These are phyloP conservation scores for Armadillidium nasatum DNA, from an alignment of 1,140 invertebrate species.

Conservation along the genomic window DNA sequence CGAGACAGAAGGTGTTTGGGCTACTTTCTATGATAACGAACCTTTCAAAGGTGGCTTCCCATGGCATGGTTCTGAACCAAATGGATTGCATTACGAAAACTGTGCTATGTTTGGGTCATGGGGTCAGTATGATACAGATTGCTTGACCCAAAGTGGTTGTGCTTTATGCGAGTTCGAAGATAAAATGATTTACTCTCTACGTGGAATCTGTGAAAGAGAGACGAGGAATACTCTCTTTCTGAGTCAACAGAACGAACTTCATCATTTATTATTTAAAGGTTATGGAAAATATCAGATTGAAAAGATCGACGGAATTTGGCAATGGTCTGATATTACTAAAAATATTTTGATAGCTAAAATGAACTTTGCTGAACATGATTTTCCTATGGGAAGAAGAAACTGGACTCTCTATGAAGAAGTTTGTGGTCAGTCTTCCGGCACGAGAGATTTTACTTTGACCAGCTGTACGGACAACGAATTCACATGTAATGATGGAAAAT, in stretches of 20 bases:
- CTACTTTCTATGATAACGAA: neutral
- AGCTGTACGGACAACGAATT: neutral
- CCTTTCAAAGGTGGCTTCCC: neutral
- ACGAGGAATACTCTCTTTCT: conserved; percentile 1
- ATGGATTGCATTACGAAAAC: conserved; percentile 25
- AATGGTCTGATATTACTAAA: conserved; percentile 3
- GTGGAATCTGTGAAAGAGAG: conserved; percentile 19
- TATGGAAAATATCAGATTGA: conserved; percentile 19
- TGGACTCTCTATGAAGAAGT: conserved; percentile 3
- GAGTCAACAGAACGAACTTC: neutral
- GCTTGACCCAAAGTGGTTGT: neutral
- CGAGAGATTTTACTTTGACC: neutral
- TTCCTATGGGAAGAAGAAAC: conserved; percentile 18
- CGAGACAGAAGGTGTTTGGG: conserved; percentile 10
- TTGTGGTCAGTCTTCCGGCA: conserved; percentile 14
- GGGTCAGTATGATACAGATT: conserved; percentile 12
- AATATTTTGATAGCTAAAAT: neutral
- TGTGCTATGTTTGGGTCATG: neutral
- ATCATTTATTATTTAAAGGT: conserved; percentile 1
- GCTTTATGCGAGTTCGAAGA: conserved; percentile 16
- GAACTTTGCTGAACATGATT: neutral
- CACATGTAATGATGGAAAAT: conserved; percentile 23
- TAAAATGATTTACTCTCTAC: neutral
- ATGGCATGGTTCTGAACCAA: conserved; percentile 18
- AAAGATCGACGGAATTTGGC: conserved; percentile 16